phyloP scores from a whole-genome alignment of 1,140 invertebrate genomes.

The Archegozetes longisetosus region DNA sequence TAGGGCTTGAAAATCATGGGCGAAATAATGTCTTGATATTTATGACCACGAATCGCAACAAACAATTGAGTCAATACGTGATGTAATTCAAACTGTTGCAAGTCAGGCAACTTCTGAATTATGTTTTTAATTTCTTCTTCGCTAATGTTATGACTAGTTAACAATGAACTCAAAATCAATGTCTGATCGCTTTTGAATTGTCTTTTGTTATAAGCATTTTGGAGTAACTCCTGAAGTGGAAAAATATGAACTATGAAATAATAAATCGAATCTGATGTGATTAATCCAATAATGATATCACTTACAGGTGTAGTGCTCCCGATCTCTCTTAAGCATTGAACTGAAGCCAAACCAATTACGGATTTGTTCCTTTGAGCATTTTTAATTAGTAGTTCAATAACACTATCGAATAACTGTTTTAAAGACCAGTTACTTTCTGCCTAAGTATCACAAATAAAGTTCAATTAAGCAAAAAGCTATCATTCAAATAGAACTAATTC shows the following conservation, averaged over 20 bases:
- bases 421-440: not conserved
- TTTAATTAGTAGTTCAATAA: not conserved
- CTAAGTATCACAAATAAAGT: not conserved
- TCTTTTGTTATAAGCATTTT: not conserved
- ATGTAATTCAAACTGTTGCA: not conserved
- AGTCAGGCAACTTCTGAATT: not conserved
- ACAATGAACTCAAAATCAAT: not conserved
- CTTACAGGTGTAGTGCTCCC: not conserved
- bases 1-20: slow-evolving; percentile 15
- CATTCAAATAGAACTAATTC: too few species aligned
- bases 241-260: not conserved
- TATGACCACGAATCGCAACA: not conserved
- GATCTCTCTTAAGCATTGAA: not conserved
- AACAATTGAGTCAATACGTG: not conserved
- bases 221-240: not conserved
- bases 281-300: not conserved
- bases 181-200: not conserved
- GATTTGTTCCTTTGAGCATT: not conserved
- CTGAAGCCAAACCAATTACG: not conserved
- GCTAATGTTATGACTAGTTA: not conserved
- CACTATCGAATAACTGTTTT: not conserved
- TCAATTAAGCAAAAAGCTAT: not conserved
- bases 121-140: not conserved
- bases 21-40: slow-evolving; percentile 4
- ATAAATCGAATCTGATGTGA: not conserved